Evolutionary conservation across 2,888 invertebrate species (phyloP).

Genomic region (Papilio protenor): DNA sequence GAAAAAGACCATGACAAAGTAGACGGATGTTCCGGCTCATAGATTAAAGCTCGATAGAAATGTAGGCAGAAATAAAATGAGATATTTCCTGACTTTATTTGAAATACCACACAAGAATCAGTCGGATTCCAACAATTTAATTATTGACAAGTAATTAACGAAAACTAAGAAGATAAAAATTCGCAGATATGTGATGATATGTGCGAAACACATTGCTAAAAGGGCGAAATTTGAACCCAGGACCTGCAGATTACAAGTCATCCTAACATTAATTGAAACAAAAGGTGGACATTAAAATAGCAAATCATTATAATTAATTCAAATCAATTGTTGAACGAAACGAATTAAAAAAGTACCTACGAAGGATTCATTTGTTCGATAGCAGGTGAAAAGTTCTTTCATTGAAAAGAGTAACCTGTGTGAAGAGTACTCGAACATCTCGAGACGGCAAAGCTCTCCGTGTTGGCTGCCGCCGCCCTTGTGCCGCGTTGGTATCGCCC

Average conservation of each 20-base stretch:
- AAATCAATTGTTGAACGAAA: neutral
- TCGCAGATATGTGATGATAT: no score
- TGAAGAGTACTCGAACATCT: conserved; percentile 28
- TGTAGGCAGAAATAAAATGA: neutral
- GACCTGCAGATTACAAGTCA: no score
- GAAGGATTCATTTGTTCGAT: conserved; percentile 15
- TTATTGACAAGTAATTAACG: neutral
- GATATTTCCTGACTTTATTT: neutral
- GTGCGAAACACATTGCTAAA: no score
- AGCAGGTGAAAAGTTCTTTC: conserved; percentile 25
- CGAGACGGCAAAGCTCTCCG: conserved; percentile 15
- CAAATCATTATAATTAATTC: neutral
- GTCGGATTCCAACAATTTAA: neutral
- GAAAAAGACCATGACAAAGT: neutral
- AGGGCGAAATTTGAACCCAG: no score
- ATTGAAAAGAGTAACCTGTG: conserved; percentile 39
- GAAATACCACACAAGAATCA: neutral
- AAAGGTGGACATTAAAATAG: neutral
- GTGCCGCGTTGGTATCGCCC: neutral
- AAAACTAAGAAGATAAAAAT: no score
- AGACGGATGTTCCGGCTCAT: neutral
- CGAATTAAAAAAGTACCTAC: neutral
- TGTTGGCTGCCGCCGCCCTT: neutral
- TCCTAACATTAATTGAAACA: no score
- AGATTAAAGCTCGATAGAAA: neutral